phyloP scores from a whole-genome alignment of 2,797 vertebrate genomes.

The Urosaurus nigricauda region DNA sequence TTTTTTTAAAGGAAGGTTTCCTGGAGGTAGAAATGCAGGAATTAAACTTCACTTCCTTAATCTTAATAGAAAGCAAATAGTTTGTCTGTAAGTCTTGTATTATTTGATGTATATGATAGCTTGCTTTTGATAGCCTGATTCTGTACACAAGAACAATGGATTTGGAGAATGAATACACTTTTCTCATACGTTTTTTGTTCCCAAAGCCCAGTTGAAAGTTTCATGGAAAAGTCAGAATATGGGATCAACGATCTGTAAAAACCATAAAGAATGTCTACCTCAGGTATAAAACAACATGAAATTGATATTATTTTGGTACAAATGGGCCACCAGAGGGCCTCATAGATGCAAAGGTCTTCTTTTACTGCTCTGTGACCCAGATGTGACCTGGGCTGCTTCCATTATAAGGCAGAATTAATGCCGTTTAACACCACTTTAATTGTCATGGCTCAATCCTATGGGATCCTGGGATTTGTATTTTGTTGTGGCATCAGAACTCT shows the following conservation, averaged over 20 bases:
- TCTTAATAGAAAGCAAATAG: not conserved
- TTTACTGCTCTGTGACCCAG: not conserved
- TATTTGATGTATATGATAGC: not conserved
- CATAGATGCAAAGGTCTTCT: constrained; percentile 28
- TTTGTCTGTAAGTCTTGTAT: not conserved
- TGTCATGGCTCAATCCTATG: no score
- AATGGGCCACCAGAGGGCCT: constrained; percentile 62
- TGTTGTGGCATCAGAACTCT: no score
- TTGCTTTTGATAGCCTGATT: not conserved
- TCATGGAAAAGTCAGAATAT: not conserved
- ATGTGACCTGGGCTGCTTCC: not conserved
- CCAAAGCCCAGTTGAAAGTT: constrained; percentile 16
- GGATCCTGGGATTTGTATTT: no score
- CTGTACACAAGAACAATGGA: not conserved
- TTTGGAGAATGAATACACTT: not conserved
- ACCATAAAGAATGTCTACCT: not conserved
- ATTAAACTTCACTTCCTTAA: not conserved
- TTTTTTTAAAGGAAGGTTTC: not conserved
- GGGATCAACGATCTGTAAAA: constrained; percentile 19
- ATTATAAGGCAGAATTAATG: no score
- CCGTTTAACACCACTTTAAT: no score
- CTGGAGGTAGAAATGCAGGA: not conserved
- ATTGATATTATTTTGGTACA: constrained; percentile 15
- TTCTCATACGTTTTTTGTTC: constrained; percentile 18
- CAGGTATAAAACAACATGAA: constrained; percentile 18